Conservation (phyloP, 2,113 vertebrate species). For the Sitta europaea region DNA sequence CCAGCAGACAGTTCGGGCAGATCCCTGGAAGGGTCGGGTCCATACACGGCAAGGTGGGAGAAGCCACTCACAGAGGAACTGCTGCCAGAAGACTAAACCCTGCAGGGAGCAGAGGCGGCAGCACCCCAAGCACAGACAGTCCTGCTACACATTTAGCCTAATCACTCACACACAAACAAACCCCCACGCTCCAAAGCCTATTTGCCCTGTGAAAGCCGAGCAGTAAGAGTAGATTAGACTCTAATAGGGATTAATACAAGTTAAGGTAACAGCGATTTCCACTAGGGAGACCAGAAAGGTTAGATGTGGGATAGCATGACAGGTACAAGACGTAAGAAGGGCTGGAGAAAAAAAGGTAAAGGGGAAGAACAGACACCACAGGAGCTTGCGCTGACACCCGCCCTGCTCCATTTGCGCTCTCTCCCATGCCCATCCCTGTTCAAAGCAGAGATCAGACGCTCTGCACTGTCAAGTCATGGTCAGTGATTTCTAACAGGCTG, state of each 20-base stretch:
- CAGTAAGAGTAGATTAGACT: constrained; percentile 54
- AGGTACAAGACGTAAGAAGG: not conserved
- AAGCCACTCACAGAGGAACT: not conserved
- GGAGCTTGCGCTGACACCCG: not conserved
- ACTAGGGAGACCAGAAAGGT: not conserved
- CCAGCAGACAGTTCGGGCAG: not conserved
- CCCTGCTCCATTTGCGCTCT: not conserved
- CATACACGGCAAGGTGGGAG: not conserved
- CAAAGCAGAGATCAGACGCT: not conserved
- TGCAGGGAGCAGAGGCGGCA: not conserved
- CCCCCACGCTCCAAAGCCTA: not conserved
- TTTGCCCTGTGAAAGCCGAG: not conserved
- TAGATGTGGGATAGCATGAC: not conserved
- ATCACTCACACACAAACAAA: not conserved
- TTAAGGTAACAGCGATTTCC: constrained; percentile 4
- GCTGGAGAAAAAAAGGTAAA: not conserved
- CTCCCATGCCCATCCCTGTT: not conserved
- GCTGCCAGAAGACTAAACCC: not conserved
- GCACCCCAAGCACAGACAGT: not conserved
- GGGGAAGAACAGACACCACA: not conserved
- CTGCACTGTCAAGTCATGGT: not conserved
- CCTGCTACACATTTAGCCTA: not conserved
- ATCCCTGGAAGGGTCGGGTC: not conserved
- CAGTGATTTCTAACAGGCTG: constrained; percentile 27
- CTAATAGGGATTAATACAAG: constrained; percentile 54